Evolutionary conservation across 2,797 vertebrate species (phyloP), one percentile per base, ranked within the genome.

Genomic region (Ptychadena robeensis): DNA sequence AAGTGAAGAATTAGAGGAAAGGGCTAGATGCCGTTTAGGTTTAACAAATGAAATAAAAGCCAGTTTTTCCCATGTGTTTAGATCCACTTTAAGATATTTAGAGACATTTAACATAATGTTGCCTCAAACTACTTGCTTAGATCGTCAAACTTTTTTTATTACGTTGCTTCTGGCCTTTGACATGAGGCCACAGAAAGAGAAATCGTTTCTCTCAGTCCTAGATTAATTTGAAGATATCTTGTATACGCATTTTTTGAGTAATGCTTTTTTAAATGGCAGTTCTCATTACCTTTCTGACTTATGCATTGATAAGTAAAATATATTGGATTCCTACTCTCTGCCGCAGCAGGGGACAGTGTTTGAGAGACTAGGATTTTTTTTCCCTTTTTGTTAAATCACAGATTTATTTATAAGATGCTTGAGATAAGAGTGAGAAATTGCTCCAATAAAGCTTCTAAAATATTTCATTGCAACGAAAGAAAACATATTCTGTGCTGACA

Each of bases 261-360:
- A 85, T 85, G 83, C 83, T 70, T 72, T 85, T 85, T 85, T 81
- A 85, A 85, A 85, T 81, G 83, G 83, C 83, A 85, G 78, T 80
- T 85, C 78, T 85, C 83, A 85, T 85, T 85, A 85, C 78, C 83
- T 85, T 75, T 81, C 72, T 81, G 83, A 85, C 83, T 80, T 85
- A 80, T 81, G 72, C 83, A 85, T 80, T 85, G 83, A 85, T 75
- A 85, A 85, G 72, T 80, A 71, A 85, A 84, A 84, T 80, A 84
- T 80, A 84, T 84, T 80, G 82, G 67, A 84, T 81, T 80, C 48
- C 59, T 57, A 9, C 57, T 59, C 31, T 71, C 30, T 9, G 37
- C 35, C 48, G 66, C 66, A 53, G 68, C 63, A 67, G 63, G 15
- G 70, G 31, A 79, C 31, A 68, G 71, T 14, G 53, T 76, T 61